phyloP scores from a whole-genome alignment of 2,113 vertebrate species.

The Cololabis saira region DNA sequence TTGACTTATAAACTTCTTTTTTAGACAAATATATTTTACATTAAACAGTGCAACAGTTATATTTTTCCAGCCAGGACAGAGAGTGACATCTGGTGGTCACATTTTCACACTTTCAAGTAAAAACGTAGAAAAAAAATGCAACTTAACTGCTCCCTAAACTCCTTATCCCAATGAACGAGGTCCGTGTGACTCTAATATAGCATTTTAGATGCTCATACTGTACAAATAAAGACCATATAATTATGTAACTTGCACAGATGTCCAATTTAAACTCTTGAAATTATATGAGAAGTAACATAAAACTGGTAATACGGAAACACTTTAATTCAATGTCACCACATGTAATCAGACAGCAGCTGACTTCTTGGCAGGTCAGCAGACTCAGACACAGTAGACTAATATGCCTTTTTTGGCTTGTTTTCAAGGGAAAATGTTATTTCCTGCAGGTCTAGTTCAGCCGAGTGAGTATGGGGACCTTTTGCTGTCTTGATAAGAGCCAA shows the following conservation, averaged over 20 bases:
- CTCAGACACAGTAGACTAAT: not conserved
- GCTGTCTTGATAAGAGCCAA: slow-evolving; percentile 38
- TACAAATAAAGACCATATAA: no score
- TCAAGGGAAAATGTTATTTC: not conserved
- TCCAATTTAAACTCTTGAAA: no score
- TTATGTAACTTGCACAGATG: no score
- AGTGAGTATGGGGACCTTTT: not conserved
- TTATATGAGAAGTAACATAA: no score
- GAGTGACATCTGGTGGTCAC: slow-evolving; percentile 51
- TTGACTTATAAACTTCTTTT: not conserved
- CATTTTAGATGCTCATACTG: no score
- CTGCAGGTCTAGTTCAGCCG: slow-evolving; percentile 3
- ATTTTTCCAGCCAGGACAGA: not conserved
- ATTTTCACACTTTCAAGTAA: not conserved
- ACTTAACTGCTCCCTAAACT: not conserved
- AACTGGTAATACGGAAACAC: no score
- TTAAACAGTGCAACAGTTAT: slow-evolving; percentile 27
- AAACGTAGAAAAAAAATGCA: not conserved
- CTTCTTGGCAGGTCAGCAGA: slow-evolving; percentile 3
- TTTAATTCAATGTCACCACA: no score
- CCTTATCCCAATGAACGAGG: not conserved
- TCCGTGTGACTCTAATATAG: no score
- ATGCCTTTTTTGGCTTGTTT: slow-evolving; percentile 1
- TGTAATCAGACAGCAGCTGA: not conserved
- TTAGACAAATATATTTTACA: not conserved